A percentile compares a stretch with the other conserved stretches of the same genome.
Conservation (phyloP, 2,113 vertebrate genomes). For the Seriola rivoliana region DNA sequence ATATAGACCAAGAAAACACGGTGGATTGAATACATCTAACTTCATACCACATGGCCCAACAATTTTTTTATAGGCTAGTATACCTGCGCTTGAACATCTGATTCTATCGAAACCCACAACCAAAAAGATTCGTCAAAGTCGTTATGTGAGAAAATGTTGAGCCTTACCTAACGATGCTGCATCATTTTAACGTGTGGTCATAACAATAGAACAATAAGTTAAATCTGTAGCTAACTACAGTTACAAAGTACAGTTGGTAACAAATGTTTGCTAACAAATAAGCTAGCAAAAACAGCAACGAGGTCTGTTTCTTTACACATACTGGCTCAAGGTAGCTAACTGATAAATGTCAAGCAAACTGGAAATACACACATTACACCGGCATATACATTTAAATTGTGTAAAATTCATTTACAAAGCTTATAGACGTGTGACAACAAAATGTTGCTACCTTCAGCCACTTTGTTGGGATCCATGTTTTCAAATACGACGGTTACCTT, state of each 20-base stretch:
- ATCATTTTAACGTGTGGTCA: too few relatives aligned
- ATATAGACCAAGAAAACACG: not conserved
- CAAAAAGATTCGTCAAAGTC: not conserved
- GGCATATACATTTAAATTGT: rapidly evolving
- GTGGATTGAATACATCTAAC: too few relatives aligned
- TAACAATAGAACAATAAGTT: too few relatives aligned
- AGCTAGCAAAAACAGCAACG: conserved; percentile 27
- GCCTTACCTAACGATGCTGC: not conserved
- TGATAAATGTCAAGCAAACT: not conserved
- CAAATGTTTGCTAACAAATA: conserved; percentile 11
- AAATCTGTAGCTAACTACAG: not conserved
- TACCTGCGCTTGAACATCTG: not conserved
- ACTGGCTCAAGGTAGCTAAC: rapidly evolving
- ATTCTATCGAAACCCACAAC: not conserved
- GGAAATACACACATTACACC: not conserved
- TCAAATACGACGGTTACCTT: conserved; percentile 57
- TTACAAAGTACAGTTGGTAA: not conserved
- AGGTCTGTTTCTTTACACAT: not conserved
- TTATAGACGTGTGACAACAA: not conserved
- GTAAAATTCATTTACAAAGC: not conserved
- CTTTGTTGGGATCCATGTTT: conserved; percentile 78
- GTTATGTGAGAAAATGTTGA: not conserved
- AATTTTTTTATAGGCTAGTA: not conserved
- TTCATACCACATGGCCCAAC: too few relatives aligned
- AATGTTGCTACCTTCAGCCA: conserved; percentile 55